phyloP scores from a whole-genome alignment of 2,797 vertebrate genomes.

The Manis crassicaudata region DNA sequence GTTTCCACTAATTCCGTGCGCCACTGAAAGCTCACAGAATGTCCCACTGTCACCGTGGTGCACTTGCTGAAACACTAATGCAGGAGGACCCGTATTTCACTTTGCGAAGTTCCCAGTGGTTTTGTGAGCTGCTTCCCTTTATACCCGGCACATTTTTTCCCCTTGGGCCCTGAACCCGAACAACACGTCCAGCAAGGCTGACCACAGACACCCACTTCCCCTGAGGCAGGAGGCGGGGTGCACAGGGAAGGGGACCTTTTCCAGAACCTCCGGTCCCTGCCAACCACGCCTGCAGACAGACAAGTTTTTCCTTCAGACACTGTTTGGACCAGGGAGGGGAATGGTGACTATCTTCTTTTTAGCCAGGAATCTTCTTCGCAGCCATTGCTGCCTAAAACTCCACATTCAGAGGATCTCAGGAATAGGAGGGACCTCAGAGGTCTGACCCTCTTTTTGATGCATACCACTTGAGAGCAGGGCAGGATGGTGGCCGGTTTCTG shows the following conservation, averaged over 20 bases:
- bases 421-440: not conserved
- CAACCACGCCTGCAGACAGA: not conserved
- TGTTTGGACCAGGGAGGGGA: not conserved
- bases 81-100: not conserved
- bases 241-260: not conserved
- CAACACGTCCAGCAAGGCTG: too few relatives aligned
- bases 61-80: not conserved
- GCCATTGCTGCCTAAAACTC: not conserved
- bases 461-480: not conserved
- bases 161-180: not conserved
- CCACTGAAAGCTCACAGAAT: not conserved
- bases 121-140: not conserved
- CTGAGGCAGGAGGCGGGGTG: not conserved
- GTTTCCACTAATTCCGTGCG: rapidly evolving
- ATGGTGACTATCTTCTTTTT: not conserved
- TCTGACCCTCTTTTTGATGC: not conserved
- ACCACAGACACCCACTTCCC: too few relatives aligned
- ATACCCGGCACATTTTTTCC: not conserved
- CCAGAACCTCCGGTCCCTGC: not conserved
- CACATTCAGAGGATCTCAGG: not conserved
- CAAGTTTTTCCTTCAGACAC: not conserved
- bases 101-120: not conserved
- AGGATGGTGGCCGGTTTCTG: not conserved
- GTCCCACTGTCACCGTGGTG: not conserved
- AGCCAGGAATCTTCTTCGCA: not conserved